Percentiles rank a stretch among this genome's conserved stretches.
Conservation (phyloP, 1,140 invertebrate species). For the Panonychus citri region DNA sequence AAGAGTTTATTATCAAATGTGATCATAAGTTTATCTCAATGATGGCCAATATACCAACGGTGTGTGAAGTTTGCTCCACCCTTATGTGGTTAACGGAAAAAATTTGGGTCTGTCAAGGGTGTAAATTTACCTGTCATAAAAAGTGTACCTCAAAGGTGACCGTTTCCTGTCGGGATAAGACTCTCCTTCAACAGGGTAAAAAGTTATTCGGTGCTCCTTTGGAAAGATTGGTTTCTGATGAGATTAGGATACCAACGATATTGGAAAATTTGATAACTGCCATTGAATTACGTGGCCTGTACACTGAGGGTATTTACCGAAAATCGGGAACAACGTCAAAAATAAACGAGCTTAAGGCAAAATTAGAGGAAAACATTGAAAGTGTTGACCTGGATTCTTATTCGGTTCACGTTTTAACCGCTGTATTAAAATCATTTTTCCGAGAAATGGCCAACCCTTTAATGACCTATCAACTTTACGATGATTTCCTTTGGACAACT, state of each 20-base stretch:
- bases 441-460: slow-evolving; percentile 78
- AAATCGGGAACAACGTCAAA: slow-evolving; percentile 50
- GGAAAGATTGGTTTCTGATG: slow-evolving; percentile 35
- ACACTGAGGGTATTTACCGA: slow-evolving; percentile 74
- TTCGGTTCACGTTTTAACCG: slow-evolving; percentile 65
- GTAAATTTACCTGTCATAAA: slow-evolving; percentile 79
- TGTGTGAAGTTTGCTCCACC: slow-evolving; percentile 78
- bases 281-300: slow-evolving; percentile 73
- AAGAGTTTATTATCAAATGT: slow-evolving; percentile 45
- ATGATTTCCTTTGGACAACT: slow-evolving; percentile 68
- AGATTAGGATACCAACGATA: slow-evolving; percentile 45
- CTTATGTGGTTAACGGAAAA: slow-evolving; percentile 87
- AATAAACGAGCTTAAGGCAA: slow-evolving; percentile 23
- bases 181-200: slow-evolving; percentile 9
- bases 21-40: slow-evolving; percentile 66
- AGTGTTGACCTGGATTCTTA: slow-evolving; percentile 30
- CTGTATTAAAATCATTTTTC: slow-evolving; percentile 74
- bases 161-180: slow-evolving; percentile 25
- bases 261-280: slow-evolving; percentile 63
- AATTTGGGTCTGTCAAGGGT: slow-evolving; percentile 57
- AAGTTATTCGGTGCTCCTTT: slow-evolving; percentile 51
- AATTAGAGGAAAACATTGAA: slow-evolving; percentile 26
- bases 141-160: slow-evolving; percentile 56
- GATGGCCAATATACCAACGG: slow-evolving; percentile 84
- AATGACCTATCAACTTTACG: slow-evolving; percentile 75